Percentiles rank a stretch among this genome's conserved stretches.
Evolutionary conservation across 2,888 invertebrate species (phyloP).

Genomic region (Cecidostiba fungosa): DNA sequence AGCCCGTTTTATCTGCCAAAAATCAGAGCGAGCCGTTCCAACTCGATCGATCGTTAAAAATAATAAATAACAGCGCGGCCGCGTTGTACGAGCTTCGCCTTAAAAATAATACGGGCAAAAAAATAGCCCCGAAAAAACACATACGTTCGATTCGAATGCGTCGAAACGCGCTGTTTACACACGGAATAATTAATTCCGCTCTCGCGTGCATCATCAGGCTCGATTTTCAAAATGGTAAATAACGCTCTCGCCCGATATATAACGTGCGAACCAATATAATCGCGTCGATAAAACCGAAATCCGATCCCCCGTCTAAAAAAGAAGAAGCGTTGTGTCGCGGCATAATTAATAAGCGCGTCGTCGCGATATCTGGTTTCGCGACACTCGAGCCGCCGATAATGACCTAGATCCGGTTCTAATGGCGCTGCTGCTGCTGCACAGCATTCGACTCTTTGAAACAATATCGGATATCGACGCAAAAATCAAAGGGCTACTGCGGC

Average conservation of each 20-base stretch:
- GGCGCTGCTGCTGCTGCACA: background rate
- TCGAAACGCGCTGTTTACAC: constrained; percentile 76
- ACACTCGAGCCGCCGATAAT: constrained; percentile 47
- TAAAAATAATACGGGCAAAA: constrained; percentile 17
- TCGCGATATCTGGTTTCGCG: constrained; percentile 6
- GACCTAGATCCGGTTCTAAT: constrained; percentile 52
- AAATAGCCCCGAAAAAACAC: constrained; percentile 6
- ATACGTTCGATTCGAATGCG: constrained; percentile 74
- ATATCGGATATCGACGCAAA: constrained; percentile 51
- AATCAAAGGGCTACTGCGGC: constrained; percentile 32
- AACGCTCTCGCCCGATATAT: background rate
- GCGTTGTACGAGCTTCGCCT: background rate
- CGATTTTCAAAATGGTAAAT: background rate
- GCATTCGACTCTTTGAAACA: constrained; percentile 43
- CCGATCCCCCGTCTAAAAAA: background rate
- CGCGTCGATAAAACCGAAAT: constrained; percentile 2
- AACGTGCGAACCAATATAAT: background rate
- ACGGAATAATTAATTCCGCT: constrained; percentile 74
- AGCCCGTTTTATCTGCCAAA: background rate
- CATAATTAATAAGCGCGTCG: constrained; percentile 47
- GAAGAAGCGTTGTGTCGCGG: background rate
- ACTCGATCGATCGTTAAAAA: constrained; percentile 26
- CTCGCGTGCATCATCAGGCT: background rate
- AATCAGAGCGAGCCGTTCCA: background rate
- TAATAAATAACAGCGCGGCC: constrained; percentile 29